Evolutionary conservation across 2,797 vertebrate species (phyloP), one percentile per base, ranked within the genome.

Genomic region (Nyctibius grandis): DNA sequence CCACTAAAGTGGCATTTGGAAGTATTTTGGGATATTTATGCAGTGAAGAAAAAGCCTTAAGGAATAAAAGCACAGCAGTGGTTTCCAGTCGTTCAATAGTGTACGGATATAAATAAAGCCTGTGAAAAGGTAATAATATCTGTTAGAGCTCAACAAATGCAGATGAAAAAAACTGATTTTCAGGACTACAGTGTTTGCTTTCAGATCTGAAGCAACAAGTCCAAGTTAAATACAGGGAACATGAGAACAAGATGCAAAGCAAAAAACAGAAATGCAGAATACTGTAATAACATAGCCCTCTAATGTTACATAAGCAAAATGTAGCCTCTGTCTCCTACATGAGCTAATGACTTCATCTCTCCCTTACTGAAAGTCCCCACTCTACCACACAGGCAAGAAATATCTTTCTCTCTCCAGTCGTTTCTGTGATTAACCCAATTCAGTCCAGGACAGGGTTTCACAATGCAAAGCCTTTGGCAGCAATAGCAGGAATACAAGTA

Each of bases 261-360:
- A 44, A 81, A 88, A 81, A 38, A 11, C 7, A 65, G 50, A 50
- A 82, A 87, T 28, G 67, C 36, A 76, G 59, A 84, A 90, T 14
- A 36, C 33, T 68, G 57, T 33, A 44, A 19, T 36, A 91, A 80
- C 34, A 28, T 5, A 77, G 68, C 33, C 12, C 12, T 8, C 68
- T 80, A 67, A 91, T 12, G 56, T 95, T 86, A 91, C 57, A 77
- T 70, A 93, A 85, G 76, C 48, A 70, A 89, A 93, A 81, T 20
- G 36, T 54, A 80, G 56, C 51, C 42, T 77, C n/a, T 28, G 11
- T 73, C 85, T 51, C 68, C 82, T 83, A 67, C 17, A 70, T 18
- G 33, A 91, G 47, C 79, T 84, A 82, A 75, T 64, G 36, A 82
- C 57, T 89, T 87, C 78, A 88, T 44, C 51, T 13, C 64, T 90